Percentiles rank a stretch among this genome's conserved stretches.
phyloP scores from a whole-genome alignment of 2,888 invertebrate species.

The Strigamia crassipes region DNA sequence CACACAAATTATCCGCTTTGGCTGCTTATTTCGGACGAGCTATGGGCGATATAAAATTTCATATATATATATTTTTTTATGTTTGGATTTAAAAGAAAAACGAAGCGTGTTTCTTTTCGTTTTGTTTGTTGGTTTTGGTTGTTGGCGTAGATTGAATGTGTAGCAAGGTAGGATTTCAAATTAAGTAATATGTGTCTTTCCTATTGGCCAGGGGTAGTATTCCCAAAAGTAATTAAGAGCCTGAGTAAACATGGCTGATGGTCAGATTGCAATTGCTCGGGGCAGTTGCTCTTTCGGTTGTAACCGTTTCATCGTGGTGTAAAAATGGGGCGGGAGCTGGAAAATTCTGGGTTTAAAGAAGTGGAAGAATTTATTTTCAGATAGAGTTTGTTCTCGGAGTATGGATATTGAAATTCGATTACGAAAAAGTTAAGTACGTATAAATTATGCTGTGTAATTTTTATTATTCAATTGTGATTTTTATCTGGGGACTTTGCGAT shows the following conservation, averaged over 20 bases:
- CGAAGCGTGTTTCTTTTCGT: background rate
- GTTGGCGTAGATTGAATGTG: background rate
- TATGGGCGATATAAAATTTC: background rate
- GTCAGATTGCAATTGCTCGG: conserved; percentile 32
- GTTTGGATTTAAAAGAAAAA: background rate
- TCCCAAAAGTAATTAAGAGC: conserved; percentile 33
- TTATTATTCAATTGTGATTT: conserved; percentile 18
- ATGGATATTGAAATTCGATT: conserved; percentile 1
- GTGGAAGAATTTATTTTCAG: too few species aligned
- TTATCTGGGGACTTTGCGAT: conserved; percentile 1
- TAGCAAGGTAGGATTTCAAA: conserved; percentile 18
- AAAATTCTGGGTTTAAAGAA: background rate
- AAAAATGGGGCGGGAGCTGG: background rate
- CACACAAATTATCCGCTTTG: background rate
- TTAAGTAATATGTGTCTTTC: background rate
- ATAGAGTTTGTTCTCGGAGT: background rate
- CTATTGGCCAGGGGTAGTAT: background rate
- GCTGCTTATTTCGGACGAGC: background rate
- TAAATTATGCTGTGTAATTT: background rate
- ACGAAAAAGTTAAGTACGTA: background rate
- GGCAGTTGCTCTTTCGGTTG: conserved; percentile 25
- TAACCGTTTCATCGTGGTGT: background rate
- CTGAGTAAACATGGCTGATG: conserved; percentile 36
- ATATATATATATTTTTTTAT: background rate
- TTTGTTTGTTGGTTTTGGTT: background rate